phyloP scores from a whole-genome alignment of 2,113 vertebrate genomes.

The Platycercus adscitus region DNA sequence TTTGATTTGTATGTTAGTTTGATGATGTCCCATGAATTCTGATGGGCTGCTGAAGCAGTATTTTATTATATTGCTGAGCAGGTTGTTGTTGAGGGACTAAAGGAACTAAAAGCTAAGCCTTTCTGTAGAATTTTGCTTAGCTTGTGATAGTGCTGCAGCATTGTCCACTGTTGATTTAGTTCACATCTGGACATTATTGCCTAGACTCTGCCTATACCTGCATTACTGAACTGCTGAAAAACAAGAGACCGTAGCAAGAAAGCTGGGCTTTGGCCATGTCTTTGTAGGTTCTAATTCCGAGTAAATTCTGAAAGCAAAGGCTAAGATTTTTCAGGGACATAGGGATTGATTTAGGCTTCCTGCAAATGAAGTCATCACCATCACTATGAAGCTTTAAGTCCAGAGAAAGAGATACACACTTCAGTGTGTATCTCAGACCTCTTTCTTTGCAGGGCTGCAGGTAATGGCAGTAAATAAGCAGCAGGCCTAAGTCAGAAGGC shows the following conservation, averaged over 20 bases:
- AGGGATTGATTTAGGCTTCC: background rate
- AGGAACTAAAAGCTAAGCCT: background rate
- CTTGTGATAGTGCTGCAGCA: background rate
- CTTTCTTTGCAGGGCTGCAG: background rate
- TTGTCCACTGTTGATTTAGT: background rate
- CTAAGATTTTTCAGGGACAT: background rate
- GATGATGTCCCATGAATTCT: conserved; percentile 14
- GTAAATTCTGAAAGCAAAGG: background rate
- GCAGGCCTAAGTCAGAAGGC: background rate
- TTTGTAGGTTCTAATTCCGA: background rate
- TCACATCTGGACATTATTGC: background rate
- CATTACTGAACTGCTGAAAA: background rate
- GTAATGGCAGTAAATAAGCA: background rate
- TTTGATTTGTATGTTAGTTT: conserved; percentile 29
- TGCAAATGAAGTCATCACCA: background rate
- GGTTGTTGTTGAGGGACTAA: background rate
- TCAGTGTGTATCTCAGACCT: background rate
- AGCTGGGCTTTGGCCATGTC: background rate
- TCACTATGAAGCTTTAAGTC: background rate
- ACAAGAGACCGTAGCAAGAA: background rate
- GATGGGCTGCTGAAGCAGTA: background rate
- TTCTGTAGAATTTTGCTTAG: background rate
- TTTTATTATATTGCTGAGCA: background rate
- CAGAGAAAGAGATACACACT: background rate
- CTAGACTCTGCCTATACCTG: background rate